These are phyloP conservation scores for Mythimna impura DNA, from an alignment of 2,888 invertebrate genomes.

Conservation along the genomic window DNA sequence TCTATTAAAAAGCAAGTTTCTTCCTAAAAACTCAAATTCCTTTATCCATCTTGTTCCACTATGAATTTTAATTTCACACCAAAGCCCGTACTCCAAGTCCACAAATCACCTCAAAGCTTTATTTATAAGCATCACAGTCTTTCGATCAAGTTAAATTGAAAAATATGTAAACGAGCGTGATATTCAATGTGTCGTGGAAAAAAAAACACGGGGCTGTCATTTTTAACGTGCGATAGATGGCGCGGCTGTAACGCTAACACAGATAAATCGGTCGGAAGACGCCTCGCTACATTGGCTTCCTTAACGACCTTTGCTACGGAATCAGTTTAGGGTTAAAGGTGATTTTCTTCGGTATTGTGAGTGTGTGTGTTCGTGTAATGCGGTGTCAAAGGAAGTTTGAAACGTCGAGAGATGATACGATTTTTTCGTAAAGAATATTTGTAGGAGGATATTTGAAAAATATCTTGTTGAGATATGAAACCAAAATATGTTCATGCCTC, in stretches of 20 bases:
- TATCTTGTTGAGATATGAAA: conserved; percentile 30
- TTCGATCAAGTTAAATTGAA: conserved; percentile 83
- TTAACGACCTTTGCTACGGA: conserved; percentile 86
- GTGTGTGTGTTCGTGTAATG: conserved; percentile 67
- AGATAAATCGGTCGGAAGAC: conserved; percentile 87
- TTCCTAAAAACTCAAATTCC: conserved; percentile 26
- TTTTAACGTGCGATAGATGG: conserved; percentile 85
- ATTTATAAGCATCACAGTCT: conserved; percentile 75
- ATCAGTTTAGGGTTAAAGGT: conserved; percentile 88
- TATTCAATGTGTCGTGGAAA: conserved; percentile 84
- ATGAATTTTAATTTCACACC: conserved; percentile 65
- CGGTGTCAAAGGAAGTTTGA: conserved; percentile 69
- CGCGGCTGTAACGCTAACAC: conserved; percentile 75
- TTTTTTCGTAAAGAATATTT: conserved; percentile 58
- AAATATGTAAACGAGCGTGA: conserved; percentile 85
- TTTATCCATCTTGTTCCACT: conserved; percentile 36
- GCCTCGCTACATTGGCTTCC: conserved; percentile 86
- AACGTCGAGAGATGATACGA: conserved; percentile 64
- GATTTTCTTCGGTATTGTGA: conserved; percentile 77
- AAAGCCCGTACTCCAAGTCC: conserved; percentile 58
- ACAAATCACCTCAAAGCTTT: conserved; percentile 76
- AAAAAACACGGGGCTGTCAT: conserved; percentile 86
- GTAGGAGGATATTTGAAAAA: conserved; percentile 46
- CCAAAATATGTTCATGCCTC: conserved; percentile 7
- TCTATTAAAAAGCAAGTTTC: conserved; percentile 15